These are phyloP conservation scores for Nyctibius bracteatus DNA, from an alignment of 2,113 vertebrate species.

Conservation along the genomic window DNA sequence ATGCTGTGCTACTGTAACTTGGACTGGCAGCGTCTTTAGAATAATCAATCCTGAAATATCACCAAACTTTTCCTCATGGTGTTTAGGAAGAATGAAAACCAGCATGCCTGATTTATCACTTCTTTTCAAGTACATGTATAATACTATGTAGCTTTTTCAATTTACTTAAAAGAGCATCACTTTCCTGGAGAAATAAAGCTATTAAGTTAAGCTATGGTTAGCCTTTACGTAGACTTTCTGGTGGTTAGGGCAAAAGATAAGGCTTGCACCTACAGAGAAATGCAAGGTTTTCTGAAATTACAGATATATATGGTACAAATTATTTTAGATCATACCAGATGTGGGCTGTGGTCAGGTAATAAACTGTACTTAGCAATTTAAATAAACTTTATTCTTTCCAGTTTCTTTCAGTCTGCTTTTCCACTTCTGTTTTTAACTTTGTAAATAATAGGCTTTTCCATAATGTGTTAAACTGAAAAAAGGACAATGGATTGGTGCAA, in stretches of 20 bases:
- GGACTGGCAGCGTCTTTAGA: neutral
- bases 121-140: neutral
- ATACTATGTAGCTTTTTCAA: neutral
- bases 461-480: slow-evolving; percentile 35
- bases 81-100: neutral
- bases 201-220: neutral
- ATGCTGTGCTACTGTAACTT: neutral
- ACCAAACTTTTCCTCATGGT: neutral
- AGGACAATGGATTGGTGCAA: slow-evolving; percentile 54
- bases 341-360: slow-evolving; percentile 65
- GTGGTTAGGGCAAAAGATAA: neutral
- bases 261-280: neutral
- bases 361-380: slow-evolving; percentile 66
- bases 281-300: neutral
- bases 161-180: slow-evolving; percentile 6
- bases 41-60: neutral
- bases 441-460: slow-evolving; percentile 50
- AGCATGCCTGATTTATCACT: slow-evolving; percentile 32
- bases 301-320: neutral
- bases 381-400: slow-evolving; percentile 65
- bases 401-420: slow-evolving; percentile 65
- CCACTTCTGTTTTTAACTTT: slow-evolving; percentile 67
- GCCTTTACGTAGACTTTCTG: neutral
- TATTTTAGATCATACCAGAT: slow-evolving; percentile 28
- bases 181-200: slow-evolving; percentile 36